phyloP scores from a whole-genome alignment of 2,888 invertebrate species.

The Drosophila ustulata region DNA sequence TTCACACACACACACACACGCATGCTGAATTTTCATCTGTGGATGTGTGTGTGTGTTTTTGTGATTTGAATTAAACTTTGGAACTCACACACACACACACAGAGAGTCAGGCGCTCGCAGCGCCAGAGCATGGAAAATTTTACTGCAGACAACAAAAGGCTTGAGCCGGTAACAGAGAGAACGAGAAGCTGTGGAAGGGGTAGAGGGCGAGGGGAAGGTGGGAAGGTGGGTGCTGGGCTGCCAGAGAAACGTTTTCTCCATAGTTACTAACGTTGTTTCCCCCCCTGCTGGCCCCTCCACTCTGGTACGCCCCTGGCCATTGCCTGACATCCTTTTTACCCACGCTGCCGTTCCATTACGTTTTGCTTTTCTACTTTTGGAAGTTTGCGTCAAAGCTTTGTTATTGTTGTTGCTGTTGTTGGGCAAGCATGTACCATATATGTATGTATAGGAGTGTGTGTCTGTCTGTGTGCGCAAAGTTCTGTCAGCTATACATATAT shows the following conservation, averaged over 20 bases:
- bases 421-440: constrained; percentile 51
- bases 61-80: constrained; percentile 82
- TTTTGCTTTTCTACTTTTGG: constrained; percentile 66
- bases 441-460: constrained; percentile 5
- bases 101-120: constrained; percentile 34
- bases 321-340: constrained; percentile 14
- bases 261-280: constrained; percentile 48
- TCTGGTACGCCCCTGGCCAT: not conserved
- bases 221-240: constrained; percentile 9
- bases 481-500: constrained; percentile 24
- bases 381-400: constrained; percentile 67
- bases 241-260: constrained; percentile 39
- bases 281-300: not conserved
- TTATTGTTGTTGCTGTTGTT: constrained; percentile 46
- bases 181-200: not conserved
- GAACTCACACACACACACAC: constrained; percentile 48
- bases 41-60: constrained; percentile 65
- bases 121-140: constrained; percentile 69
- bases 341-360: constrained; percentile 51
- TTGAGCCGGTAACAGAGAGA: constrained; percentile 54
- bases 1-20: constrained; percentile 65
- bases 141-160: constrained; percentile 79
- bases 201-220: not conserved
- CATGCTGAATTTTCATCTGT: constrained; percentile 53
- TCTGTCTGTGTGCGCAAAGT: constrained; percentile 42